Evolutionary conservation across 2,797 vertebrate species (phyloP).

Genomic region (Harpagifer antarcticus): DNA sequence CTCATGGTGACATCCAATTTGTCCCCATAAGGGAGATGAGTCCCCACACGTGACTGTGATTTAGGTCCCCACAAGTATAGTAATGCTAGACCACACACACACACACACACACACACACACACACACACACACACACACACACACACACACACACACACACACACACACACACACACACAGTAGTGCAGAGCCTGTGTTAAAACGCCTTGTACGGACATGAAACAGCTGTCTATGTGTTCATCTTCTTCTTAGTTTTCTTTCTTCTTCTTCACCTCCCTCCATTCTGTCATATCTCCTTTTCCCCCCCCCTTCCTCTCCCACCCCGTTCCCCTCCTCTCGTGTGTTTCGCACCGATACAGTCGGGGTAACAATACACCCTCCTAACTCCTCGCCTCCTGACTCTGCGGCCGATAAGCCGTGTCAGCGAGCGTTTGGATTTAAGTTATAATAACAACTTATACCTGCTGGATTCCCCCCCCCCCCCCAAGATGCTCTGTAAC

Average conservation of each 20-base stretch:
- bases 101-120: constrained; percentile 5
- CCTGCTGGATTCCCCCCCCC: constrained; percentile 53
- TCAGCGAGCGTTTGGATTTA: constrained; percentile 46
- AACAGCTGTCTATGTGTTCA: neutral
- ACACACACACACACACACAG: constrained; percentile 2
- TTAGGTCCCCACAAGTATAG: too few relatives aligned
- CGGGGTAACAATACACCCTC: constrained; percentile 54
- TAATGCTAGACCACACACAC: too few relatives aligned
- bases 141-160: neutral
- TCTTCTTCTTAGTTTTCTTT: constrained; percentile 1
- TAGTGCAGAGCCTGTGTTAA: neutral
- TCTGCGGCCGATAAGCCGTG: constrained; percentile 69
- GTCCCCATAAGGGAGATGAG: too few relatives aligned
- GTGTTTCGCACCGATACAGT: constrained; percentile 62
- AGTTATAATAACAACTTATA: constrained; percentile 36
- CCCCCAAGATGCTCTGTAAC: constrained; percentile 29
- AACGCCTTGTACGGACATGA: constrained; percentile 19
- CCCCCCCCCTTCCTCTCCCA: neutral
- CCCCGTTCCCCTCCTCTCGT: constrained; percentile 26
- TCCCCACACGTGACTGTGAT: too few relatives aligned
- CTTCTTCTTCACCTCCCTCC: constrained; percentile 2
- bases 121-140: constrained; percentile 1
- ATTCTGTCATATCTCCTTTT: neutral
- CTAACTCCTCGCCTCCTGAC: constrained; percentile 75
- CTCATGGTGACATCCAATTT: too few relatives aligned